These are phyloP conservation scores for Onychomys arenicola DNA, from an alignment of 2,797 vertebrate species.

Conservation along the genomic window DNA sequence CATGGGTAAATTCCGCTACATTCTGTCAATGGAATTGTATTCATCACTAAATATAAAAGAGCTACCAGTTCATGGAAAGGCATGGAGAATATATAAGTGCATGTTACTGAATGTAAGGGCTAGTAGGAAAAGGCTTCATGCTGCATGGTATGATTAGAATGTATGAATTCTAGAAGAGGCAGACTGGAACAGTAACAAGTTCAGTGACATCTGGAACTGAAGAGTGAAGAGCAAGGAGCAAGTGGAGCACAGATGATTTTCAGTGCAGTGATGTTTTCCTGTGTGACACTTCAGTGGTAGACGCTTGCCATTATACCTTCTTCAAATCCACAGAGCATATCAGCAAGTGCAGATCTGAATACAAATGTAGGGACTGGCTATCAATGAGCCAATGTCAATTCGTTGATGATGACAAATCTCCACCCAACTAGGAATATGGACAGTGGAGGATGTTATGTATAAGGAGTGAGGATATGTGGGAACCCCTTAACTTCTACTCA, in stretches of 20 bases:
- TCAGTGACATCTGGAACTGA: background rate
- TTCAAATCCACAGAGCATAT: background rate
- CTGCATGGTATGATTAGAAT: background rate
- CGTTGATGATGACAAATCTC: background rate
- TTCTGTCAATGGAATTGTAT: background rate
- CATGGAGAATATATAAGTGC: background rate
- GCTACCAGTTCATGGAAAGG: background rate
- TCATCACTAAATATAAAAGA: background rate
- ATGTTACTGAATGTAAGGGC: background rate
- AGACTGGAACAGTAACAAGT: background rate
- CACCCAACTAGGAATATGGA: background rate
- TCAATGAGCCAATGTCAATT: background rate
- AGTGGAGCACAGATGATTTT: background rate
- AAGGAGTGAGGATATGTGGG: fast-evolving
- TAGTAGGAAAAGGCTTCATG: background rate
- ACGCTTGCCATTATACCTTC: background rate
- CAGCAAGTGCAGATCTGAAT: background rate
- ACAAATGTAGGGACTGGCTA: background rate
- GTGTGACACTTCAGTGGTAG: background rate
- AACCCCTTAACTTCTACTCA: background rate
- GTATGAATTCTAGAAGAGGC: background rate
- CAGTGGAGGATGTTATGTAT: no score
- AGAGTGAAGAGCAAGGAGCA: background rate
- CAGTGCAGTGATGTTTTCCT: background rate
- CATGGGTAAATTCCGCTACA: background rate